Base-by-base conservation (phyloP, 1,140 invertebrate species). In the Drosophila navojoa region DNA sequence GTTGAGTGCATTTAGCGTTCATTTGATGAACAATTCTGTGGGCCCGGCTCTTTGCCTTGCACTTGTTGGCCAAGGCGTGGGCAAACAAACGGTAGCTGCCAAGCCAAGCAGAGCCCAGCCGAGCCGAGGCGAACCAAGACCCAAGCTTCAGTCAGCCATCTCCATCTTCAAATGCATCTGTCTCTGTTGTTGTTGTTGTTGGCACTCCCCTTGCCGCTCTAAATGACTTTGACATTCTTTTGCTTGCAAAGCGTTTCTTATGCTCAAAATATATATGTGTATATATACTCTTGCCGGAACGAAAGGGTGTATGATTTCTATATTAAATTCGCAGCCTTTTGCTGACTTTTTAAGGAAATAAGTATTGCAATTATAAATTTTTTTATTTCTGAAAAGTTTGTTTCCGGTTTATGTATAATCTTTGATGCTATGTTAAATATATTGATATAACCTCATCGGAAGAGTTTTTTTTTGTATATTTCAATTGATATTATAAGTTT, bases 171-270 rank as follows among this genome's bases (percentile, higher is more conserved):
- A 70, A 68, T 73, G 71, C 58, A 58, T 66, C 63, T 60, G 32
- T 66, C 61, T 67, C 32, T 44, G 71, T 13, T 16, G 38, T 5
- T 59, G 29, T 6, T 59, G 29, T 42, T 27, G 25, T 45, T 52
- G 45, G 61, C 75, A 71, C 75, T 64, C 75, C 73, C 70, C 68
- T 45, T 45, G 29, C 53, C 70, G 42, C n/a, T 10, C 72, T 52
- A 91, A 89, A 91, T 80, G 89, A 86, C 84, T 91, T 78, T 89
- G 79, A 89, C 89, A 91, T 91, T 91, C 89, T 75, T 49, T 49
- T 50, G 79, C 57, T 38, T 53, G 53, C 62, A 40, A 79, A 35
- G 60, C 64, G 70, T 84, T 71, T 72, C 38, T 72, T 73, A 73
- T 76, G 72, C 69, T 61, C 25, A 60, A 57, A 45, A 55, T 35